Conservation (phyloP, 1,140 invertebrate species). For the Leptonema lineaticorne region DNA sequence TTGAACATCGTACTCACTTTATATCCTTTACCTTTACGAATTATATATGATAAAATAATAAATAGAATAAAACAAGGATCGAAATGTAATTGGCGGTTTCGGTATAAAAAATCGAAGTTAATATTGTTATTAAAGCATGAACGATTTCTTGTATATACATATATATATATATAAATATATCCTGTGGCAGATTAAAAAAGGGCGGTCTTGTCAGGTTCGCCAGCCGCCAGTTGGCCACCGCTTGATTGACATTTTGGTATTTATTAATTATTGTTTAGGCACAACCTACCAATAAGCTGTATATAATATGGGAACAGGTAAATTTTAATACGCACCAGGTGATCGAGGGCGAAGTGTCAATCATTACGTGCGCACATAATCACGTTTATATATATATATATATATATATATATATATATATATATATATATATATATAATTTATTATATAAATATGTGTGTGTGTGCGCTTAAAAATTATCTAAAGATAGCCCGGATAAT, state of each 20-base stretch:
- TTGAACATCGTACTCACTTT: not conserved
- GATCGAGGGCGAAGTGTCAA: slow-evolving; percentile 15
- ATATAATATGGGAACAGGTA: slow-evolving; percentile 14
- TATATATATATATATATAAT: too few species aligned
- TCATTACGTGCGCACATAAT: not conserved
- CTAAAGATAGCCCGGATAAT: too few species aligned
- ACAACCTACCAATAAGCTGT: slow-evolving; percentile 11
- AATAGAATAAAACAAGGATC: too few species aligned
- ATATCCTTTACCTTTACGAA: not conserved
- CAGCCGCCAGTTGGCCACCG: slow-evolving; percentile 29
- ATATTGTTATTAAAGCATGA: too few species aligned
- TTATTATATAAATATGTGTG: too few species aligned
- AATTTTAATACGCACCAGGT: slow-evolving; percentile 12
- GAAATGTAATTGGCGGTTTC: too few species aligned
- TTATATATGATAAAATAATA: not conserved
- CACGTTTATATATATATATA: too few species aligned
- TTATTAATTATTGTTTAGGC: slow-evolving; percentile 41
- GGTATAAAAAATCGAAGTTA: too few species aligned
- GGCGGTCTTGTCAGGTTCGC: slow-evolving; percentile 28
- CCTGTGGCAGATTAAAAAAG: slow-evolving; percentile 21
- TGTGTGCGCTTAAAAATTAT: too few species aligned
- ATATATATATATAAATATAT: too few species aligned
- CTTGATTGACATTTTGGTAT: slow-evolving; percentile 40
- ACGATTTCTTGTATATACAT: not conserved
- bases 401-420: too few species aligned